phyloP scores from a whole-genome alignment of 2,888 invertebrate genomes.

The Patella caerulea region DNA sequence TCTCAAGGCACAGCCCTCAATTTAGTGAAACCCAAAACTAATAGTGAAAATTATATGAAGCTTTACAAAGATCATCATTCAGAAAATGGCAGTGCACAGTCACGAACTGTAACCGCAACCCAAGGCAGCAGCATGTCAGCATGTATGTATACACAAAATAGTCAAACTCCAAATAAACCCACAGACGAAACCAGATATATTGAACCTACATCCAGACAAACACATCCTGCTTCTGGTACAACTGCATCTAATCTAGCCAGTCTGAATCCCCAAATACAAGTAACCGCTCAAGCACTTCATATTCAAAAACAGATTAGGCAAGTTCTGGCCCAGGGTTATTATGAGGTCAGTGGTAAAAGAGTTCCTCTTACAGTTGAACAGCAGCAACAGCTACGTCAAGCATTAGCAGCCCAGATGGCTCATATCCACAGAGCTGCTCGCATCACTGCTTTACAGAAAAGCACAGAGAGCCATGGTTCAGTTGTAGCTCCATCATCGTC shows the following conservation, averaged over 20 bases:
- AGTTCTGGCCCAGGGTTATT: neutral
- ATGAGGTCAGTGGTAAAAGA: neutral
- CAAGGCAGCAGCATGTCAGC: no score
- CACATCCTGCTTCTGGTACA: no score
- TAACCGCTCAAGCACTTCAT: conserved; percentile 1
- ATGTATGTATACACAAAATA: neutral
- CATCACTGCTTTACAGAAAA: neutral
- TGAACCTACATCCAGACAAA: no score
- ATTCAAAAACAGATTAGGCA: conserved; percentile 7
- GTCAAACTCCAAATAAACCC: neutral
- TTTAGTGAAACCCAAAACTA: neutral
- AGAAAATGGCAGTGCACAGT: neutral
- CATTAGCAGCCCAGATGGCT: neutral
- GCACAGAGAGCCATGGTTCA: neutral
- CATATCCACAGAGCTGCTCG: conserved; percentile 2
- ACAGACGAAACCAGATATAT: neutral
- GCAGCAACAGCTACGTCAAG: neutral
- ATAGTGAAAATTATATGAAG: no score
- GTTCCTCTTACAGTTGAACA: neutral
- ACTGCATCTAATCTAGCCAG: neutral
- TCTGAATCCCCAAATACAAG: neutral
- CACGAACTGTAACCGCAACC: neutral
- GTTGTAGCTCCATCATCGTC: neutral
- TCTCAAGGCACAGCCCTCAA: neutral
- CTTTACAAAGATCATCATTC: no score